A percentile compares a stretch with the other conserved stretches of the same genome.
These are phyloP conservation scores for Drosophila mayaguana DNA, from an alignment of 2,888 invertebrate genomes.

Conservation along the genomic window DNA sequence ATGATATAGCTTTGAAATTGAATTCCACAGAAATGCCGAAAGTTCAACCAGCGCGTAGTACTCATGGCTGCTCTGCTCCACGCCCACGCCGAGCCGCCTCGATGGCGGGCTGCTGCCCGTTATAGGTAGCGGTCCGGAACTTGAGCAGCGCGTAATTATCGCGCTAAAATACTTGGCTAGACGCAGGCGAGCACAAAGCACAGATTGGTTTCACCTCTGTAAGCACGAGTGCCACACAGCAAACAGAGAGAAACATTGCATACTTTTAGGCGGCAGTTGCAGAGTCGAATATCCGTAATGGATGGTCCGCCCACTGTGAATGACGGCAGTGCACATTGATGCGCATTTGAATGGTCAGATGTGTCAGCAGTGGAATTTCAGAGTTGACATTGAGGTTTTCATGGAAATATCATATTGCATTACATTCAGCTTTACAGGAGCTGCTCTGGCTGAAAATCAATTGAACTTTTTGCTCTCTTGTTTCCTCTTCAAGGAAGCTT, in stretches of 20 bases:
- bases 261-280: conserved; percentile 36
- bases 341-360: not conserved
- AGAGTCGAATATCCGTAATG: not conserved
- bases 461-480: not conserved
- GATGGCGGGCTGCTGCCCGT: not conserved
- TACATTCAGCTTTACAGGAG: not conserved
- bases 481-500: not conserved
- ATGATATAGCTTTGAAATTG: conserved; percentile 79
- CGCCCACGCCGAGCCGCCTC: not conserved
- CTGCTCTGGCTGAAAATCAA: not conserved
- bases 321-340: not conserved
- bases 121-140: not conserved
- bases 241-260: conserved; percentile 15
- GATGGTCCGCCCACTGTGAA: not conserved
- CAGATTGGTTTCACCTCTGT: conserved; percentile 17
- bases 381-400: conserved; percentile 2
- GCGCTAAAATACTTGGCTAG: conserved; percentile 20
- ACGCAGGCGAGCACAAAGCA: not conserved
- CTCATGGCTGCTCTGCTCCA: not conserved
- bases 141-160: conserved; percentile 37
- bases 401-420: not conserved
- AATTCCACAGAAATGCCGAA: conserved; percentile 78
- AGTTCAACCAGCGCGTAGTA: conserved; percentile 49
- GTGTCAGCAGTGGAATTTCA: not conserved
- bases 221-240: not conserved